These are phyloP conservation scores for Andrena chrysosceles DNA, from an alignment of 2,888 invertebrate genomes.

Conservation along the genomic window DNA sequence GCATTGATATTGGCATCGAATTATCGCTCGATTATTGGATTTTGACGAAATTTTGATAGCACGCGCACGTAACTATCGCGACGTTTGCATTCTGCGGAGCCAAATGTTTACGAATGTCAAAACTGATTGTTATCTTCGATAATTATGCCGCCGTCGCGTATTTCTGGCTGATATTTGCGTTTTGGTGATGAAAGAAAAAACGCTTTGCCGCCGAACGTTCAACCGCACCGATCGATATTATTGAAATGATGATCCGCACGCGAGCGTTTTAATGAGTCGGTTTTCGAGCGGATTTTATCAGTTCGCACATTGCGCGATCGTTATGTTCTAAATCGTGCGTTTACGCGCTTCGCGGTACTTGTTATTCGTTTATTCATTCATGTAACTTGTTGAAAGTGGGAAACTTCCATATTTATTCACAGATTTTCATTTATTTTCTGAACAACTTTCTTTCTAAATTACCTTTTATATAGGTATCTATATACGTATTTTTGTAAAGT, in stretches of 20 bases:
- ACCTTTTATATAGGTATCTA: too few species aligned
- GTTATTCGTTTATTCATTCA: too few species aligned
- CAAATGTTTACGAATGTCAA: constrained; percentile 43
- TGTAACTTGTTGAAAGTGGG: too few species aligned
- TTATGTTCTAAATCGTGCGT: not conserved
- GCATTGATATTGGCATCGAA: constrained; percentile 54
- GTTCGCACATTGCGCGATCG: not conserved
- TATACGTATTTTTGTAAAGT: not conserved
- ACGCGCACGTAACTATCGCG: not conserved
- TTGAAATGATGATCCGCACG: constrained; percentile 11
- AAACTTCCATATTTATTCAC: too few species aligned
- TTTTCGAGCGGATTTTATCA: not conserved
- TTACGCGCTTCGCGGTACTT: not conserved
- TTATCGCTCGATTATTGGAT: constrained; percentile 59
- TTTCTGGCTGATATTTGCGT: not conserved
- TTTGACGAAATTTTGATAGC: constrained; percentile 55
- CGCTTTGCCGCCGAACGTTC: not conserved
- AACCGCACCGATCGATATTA: constrained; percentile 3
- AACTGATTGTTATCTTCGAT: constrained; percentile 15
- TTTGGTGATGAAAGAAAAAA: not conserved
- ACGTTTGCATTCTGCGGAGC: constrained; percentile 3
- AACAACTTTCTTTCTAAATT: too few species aligned
- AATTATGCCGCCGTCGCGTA: constrained; percentile 23
- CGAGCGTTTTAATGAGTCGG: not conserved
- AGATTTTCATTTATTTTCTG: too few species aligned